Percentiles rank a stretch among this genome's conserved stretches.
Evolutionary conservation across 1,140 invertebrate species (phyloP).

Genomic region (Caenorhabditis briggsae): DNA sequence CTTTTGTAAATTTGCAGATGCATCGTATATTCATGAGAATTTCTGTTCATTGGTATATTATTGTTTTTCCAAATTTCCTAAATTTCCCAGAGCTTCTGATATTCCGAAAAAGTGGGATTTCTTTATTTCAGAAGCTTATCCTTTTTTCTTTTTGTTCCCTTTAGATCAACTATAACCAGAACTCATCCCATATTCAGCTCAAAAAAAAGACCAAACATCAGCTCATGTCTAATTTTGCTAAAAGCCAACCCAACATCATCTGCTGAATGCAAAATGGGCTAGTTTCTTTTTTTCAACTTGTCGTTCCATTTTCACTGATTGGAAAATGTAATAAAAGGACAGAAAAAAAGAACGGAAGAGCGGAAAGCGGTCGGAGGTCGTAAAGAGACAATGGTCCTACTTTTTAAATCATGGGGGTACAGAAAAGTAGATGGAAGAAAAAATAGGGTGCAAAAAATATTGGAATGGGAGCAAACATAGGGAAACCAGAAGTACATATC

Average conservation of each 20-base stretch:
- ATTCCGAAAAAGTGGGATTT: too few species aligned
- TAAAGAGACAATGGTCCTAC: background rate
- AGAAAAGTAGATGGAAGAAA: background rate
- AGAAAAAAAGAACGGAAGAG: background rate
- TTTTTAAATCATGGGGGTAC: background rate
- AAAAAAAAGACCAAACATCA: background rate
- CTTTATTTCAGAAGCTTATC: too few species aligned
- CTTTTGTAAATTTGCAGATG: too few species aligned
- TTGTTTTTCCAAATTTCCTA: too few species aligned
- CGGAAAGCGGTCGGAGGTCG: background rate
- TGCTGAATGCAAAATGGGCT: background rate
- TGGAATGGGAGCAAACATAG: background rate
- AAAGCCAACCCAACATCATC: background rate
- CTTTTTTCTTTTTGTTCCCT: background rate
- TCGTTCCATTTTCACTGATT: conserved; percentile 50
- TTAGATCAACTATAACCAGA: too few species aligned
- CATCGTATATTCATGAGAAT: too few species aligned
- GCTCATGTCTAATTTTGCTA: background rate
- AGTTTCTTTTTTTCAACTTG: background rate
- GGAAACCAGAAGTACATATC: too few species aligned
- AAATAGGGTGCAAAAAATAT: too few species aligned
- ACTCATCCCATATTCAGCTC: too few species aligned
- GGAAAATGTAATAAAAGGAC: conserved; percentile 41
- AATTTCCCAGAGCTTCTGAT: too few species aligned
- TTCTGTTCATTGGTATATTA: too few species aligned